phyloP scores from a whole-genome alignment of 2,888 invertebrate species.

The Drosophila ezoana region DNA sequence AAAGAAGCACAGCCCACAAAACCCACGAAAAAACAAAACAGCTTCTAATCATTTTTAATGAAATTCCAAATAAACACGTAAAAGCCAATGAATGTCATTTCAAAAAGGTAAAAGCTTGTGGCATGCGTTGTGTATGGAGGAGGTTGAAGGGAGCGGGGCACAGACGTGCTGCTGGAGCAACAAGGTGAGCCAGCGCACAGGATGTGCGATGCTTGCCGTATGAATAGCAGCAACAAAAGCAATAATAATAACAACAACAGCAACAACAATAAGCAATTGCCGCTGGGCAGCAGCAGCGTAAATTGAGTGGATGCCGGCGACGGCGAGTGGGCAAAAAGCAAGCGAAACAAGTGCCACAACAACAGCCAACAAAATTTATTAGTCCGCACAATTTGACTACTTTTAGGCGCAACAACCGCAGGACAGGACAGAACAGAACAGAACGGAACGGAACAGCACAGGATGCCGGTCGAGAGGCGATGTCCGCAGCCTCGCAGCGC shows the following conservation, averaged over 20 bases:
- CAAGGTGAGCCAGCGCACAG: slow-evolving; percentile 62
- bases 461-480: slow-evolving; percentile 21
- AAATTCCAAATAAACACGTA: slow-evolving; percentile 82
- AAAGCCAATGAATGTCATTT: slow-evolving; percentile 79
- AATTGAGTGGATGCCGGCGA: slow-evolving; percentile 71
- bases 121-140: slow-evolving; percentile 41
- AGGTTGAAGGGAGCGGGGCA: slow-evolving; percentile 8
- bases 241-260: slow-evolving; percentile 25
- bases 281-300: slow-evolving; percentile 70
- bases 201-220: slow-evolving; percentile 68
- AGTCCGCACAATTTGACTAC: slow-evolving; percentile 79
- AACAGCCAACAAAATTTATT: slow-evolving; percentile 79
- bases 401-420: slow-evolving; percentile 81
- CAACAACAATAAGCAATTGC: slow-evolving; percentile 62
- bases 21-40: slow-evolving; percentile 75
- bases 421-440: slow-evolving; percentile 47
- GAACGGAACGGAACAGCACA: slow-evolving; percentile 22
- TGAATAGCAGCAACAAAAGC: slow-evolving; percentile 65
- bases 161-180: slow-evolving; percentile 59
- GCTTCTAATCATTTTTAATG: slow-evolving; percentile 81
- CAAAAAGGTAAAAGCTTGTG: slow-evolving; percentile 81
- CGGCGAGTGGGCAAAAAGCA: slow-evolving; percentile 46
- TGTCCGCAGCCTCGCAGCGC: slow-evolving; percentile 38
- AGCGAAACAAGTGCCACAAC: slow-evolving; percentile 74
- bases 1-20: slow-evolving; percentile 56